Conservation (phyloP, 1,140 invertebrate species). For the Tachypleus tridentatus region DNA sequence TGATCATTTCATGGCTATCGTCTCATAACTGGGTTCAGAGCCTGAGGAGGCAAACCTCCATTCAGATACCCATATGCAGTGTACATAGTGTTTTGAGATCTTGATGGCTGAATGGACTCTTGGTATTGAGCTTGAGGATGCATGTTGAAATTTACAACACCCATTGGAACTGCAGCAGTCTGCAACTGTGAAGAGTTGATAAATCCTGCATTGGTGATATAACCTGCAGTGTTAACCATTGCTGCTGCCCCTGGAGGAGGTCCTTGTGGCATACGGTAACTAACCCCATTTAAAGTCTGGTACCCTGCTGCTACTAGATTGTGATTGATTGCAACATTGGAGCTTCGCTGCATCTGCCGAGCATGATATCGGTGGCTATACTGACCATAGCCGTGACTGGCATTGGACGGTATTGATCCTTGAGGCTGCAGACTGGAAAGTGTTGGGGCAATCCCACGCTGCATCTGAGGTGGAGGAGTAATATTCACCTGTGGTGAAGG, state of each 20-base stretch:
- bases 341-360: constrained; percentile 39
- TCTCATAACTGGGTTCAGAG: constrained; percentile 57
- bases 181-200: constrained; percentile 57
- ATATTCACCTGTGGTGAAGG: constrained; percentile 41
- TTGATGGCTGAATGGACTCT: constrained; percentile 47
- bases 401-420: constrained; percentile 32
- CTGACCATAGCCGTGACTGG: constrained; percentile 17
- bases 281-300: constrained; percentile 44
- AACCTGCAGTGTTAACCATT: constrained; percentile 38
- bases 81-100: constrained; percentile 57
- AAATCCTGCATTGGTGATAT: constrained; percentile 53
- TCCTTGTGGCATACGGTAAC: constrained; percentile 54
- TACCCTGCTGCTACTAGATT: constrained; percentile 52
- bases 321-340: constrained; percentile 60
- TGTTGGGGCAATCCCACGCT: constrained; percentile 51
- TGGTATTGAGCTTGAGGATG: constrained; percentile 53
- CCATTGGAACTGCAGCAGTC: constrained; percentile 52
- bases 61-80: constrained; percentile 65
- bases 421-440: constrained; percentile 41
- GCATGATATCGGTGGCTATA: constrained; percentile 31
- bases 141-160: constrained; percentile 50
- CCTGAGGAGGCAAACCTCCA: constrained; percentile 44
- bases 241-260: constrained; percentile 39
- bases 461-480: constrained; percentile 40
- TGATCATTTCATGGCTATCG: constrained; percentile 32